These are phyloP conservation scores for Drosophila fungiperda DNA, from an alignment of 2,888 invertebrate species.

Conservation along the genomic window DNA sequence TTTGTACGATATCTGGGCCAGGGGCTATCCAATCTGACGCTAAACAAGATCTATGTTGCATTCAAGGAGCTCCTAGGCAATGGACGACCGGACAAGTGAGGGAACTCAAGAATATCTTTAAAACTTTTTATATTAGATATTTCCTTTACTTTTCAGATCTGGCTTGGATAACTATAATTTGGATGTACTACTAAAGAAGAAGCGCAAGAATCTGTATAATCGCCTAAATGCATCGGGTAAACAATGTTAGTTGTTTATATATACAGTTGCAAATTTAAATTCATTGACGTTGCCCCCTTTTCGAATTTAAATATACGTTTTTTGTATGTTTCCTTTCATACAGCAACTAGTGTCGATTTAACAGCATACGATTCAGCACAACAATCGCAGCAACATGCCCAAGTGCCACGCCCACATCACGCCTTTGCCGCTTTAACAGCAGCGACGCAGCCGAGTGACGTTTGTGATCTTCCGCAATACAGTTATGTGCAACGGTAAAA, in stretches of 20 bases:
- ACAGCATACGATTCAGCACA: constrained; percentile 52
- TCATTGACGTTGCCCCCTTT: not conserved
- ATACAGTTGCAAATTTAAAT: not conserved
- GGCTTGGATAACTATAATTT: constrained; percentile 82
- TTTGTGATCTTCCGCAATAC: constrained; percentile 65
- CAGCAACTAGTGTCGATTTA: constrained; percentile 64
- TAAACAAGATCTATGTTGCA: constrained; percentile 84
- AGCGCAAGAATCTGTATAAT: constrained; percentile 84
- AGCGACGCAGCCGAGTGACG: constrained; percentile 57
- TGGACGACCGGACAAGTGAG: constrained; percentile 84
- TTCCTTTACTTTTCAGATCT: constrained; percentile 57
- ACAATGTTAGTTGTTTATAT: constrained; percentile 8
- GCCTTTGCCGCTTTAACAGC: constrained; percentile 67
- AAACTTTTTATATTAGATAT: not conserved
- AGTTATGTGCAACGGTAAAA: constrained; percentile 70
- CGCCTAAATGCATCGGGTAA: constrained; percentile 83
- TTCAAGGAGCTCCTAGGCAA: constrained; percentile 84
- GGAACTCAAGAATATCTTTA: not conserved
- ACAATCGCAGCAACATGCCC: constrained; percentile 25
- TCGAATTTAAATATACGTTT: not conserved
- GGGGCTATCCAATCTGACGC: constrained; percentile 84
- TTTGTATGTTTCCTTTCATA: not conserved
- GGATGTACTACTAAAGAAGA: constrained; percentile 83
- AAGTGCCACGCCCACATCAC: constrained; percentile 63
- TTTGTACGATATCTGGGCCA: constrained; percentile 85